Conservation (phyloP, 2,888 invertebrate species). For the Pheosia tremula region DNA sequence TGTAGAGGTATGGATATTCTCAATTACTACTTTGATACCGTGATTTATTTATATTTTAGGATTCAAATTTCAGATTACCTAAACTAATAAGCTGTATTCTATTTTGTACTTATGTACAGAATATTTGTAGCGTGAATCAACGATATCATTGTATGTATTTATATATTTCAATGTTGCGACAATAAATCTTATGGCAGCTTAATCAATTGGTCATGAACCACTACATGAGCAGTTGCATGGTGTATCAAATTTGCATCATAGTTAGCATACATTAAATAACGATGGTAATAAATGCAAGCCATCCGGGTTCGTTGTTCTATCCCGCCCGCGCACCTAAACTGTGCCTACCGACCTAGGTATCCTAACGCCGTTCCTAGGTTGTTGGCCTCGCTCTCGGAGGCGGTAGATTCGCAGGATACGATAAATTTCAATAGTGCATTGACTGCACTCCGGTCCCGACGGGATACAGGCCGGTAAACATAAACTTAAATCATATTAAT, state of each 20-base stretch:
- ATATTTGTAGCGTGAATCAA: conserved; percentile 6
- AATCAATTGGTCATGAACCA: not conserved
- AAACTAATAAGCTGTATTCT: too few species aligned
- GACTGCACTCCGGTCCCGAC: conserved; percentile 61
- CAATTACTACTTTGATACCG: too few species aligned
- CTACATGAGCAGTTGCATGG: conserved; percentile 4
- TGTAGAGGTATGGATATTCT: too few species aligned
- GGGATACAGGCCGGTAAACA: conserved; percentile 51
- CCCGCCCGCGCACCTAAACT: conserved; percentile 59
- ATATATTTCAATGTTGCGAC: too few species aligned
- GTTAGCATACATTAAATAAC: conserved; percentile 15
- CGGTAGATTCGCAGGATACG: conserved; percentile 80
- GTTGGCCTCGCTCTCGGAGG: conserved; percentile 69
- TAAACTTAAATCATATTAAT: conserved; percentile 41
- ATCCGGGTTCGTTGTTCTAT: conserved; percentile 72
- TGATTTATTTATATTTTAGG: too few species aligned
- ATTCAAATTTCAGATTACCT: too few species aligned
- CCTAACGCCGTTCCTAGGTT: conserved; percentile 76
- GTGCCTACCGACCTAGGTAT: conserved; percentile 62
- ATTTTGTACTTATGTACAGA: too few species aligned
- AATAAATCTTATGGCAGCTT: too few species aligned
- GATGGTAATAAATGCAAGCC: conserved; percentile 50
- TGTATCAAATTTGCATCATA: conserved; percentile 9
- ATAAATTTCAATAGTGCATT: conserved; percentile 82
- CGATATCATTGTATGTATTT: too few species aligned